A percentile compares a stretch with the other conserved stretches of the same genome.
Conservation (phyloP, 2,797 vertebrate genomes). For the Erithacus rubecula region DNA sequence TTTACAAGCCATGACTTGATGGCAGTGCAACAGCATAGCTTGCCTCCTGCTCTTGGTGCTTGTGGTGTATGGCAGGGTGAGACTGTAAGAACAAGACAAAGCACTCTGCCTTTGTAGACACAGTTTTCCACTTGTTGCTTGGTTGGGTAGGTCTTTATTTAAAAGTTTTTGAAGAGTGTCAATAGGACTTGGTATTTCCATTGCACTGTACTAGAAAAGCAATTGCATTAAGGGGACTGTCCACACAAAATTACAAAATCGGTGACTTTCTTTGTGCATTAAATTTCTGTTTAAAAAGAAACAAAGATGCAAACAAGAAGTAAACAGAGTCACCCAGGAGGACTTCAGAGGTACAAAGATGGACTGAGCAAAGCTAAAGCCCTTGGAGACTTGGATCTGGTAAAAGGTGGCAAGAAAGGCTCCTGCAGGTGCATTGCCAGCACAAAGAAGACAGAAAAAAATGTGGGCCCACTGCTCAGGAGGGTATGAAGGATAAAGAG, state of each 20-base stretch:
- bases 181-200: not conserved
- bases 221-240: not conserved
- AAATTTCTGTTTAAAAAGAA: not conserved
- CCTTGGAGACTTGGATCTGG: not conserved
- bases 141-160: not conserved
- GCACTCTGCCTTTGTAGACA: not conserved
- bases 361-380: not conserved
- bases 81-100: not conserved
- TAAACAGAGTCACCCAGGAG: not conserved
- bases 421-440: not conserved
- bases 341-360: not conserved
- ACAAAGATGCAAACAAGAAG: not conserved
- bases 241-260: not conserved
- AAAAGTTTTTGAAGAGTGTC: not conserved
- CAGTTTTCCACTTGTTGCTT: not conserved
- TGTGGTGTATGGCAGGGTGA: not conserved
- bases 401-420: not conserved
- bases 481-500: not conserved
- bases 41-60: not conserved
- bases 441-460: not conserved
- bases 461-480: not conserved
- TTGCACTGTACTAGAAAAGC: not conserved
- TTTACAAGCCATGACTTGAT: constrained; percentile 64
- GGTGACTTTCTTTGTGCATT: not conserved
- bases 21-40: not conserved